These are phyloP conservation scores for Halcyon leucocephala DNA, from an alignment of 2,797 vertebrate genomes.

Conservation along the genomic window DNA sequence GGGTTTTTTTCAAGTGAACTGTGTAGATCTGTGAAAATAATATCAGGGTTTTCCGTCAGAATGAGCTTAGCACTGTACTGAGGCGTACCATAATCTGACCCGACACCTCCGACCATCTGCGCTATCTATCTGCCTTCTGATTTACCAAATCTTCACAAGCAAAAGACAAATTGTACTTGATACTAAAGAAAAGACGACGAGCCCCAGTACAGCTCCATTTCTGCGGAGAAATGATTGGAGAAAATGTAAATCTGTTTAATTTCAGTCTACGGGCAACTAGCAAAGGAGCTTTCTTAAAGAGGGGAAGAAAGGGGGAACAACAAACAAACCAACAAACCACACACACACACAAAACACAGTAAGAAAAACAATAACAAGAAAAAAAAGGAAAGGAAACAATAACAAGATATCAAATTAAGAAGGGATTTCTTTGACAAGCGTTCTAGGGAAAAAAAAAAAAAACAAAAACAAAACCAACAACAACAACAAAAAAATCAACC, in stretches of 20 bases:
- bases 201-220: constrained; percentile 40
- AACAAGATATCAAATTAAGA: constrained; percentile 35
- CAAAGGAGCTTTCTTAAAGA: neutral
- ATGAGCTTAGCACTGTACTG: constrained; percentile 93
- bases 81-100: constrained; percentile 98
- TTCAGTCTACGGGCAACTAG: constrained; percentile 4
- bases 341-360: neutral
- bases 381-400: neutral
- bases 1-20: constrained; percentile 86
- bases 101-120: constrained; percentile 99
- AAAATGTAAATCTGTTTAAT: constrained; percentile 56
- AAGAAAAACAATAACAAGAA: neutral
- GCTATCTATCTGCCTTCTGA: constrained; percentile 98
- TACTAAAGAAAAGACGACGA: constrained; percentile 88
- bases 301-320: neutral
- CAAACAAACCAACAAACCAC: neutral
- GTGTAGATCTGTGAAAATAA: constrained; percentile 92
- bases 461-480: too few relatives aligned
- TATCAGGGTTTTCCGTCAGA: constrained; percentile 98
- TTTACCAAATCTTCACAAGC: constrained; percentile 90
- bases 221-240: constrained; percentile 22
- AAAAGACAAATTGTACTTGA: constrained; percentile 92
- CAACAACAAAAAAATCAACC: neutral
- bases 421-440: constrained; percentile 27
- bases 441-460: neutral